A percentile compares a stretch with the other conserved stretches of the same genome.
Conservation (phyloP, 1,140 invertebrate genomes). For the Pararge aegeria region DNA sequence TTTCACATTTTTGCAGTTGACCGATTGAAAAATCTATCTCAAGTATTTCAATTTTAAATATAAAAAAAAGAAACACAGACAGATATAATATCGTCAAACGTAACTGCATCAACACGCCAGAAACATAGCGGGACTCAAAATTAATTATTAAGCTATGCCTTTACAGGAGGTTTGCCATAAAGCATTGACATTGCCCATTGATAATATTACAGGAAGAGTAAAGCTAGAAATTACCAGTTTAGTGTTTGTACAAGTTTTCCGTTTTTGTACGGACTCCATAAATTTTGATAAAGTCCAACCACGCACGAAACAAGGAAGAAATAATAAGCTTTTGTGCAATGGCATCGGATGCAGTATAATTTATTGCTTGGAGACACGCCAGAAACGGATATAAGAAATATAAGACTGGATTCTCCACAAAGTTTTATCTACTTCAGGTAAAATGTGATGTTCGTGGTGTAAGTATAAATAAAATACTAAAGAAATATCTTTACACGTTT, state of each 20-base stretch:
- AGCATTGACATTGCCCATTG: neutral
- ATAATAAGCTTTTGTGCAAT: slow-evolving; percentile 14
- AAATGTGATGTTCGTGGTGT: too few relatives aligned
- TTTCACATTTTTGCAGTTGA: too few relatives aligned
- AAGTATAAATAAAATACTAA: too few relatives aligned
- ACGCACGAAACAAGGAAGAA: slow-evolving; percentile 11
- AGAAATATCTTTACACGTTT: too few relatives aligned
- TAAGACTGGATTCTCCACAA: too few relatives aligned
- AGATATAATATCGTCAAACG: too few relatives aligned
- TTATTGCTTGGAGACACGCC: slow-evolving; percentile 24
- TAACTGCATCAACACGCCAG: too few relatives aligned
- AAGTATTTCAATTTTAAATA: too few relatives aligned
- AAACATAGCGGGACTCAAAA: too few relatives aligned
- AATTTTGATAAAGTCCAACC: slow-evolving; percentile 20
- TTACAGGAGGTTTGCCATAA: neutral
- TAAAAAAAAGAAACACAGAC: too few relatives aligned
- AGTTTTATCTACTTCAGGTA: too few relatives aligned
- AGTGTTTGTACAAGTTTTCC: neutral
- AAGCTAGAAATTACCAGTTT: neutral
- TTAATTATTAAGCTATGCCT: neutral
- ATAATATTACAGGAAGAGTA: neutral
- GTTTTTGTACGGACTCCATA: slow-evolving; percentile 12
- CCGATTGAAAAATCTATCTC: too few relatives aligned
- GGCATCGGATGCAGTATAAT: slow-evolving; percentile 10
- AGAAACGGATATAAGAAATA: slow-evolving; percentile 1